Base-by-base conservation (phyloP, 2,113 vertebrate genomes). In the Melospiza georgiana region DNA sequence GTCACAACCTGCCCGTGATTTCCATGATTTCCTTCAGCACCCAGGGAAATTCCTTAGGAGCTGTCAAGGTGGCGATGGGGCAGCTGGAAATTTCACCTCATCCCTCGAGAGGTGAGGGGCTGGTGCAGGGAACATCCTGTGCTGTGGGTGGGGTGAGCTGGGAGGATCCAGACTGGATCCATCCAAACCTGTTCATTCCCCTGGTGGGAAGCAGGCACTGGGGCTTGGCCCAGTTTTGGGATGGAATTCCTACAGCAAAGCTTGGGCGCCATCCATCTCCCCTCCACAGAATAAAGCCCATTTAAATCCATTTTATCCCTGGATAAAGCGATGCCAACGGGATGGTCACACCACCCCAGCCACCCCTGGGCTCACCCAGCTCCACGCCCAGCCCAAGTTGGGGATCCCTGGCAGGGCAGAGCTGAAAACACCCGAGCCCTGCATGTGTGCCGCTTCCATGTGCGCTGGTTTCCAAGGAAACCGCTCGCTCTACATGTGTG, bases 381-480 rank as follows among this genome's bases (percentile, higher is more conserved):
- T 33, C 76, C 80, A 0, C 10, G 35, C 67, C 49, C n/a, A 43
- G 10, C 85, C 55, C 33, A 2, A 43, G 13, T 15, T 1, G 1
- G 61, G 51, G 4, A 17, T 3, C 66, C 83, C 71, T 0, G 9
- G 69, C 19, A n/a, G 85, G 82, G 28, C 83, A 71, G 48, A 82
- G 52, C 84, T 57, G 5, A 91, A 86, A 94, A 57, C 1, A 19
- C 92, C 44, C 16, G 95, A 92, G 43, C 44, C 0, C 90, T 20
- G 92, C 97, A 83, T 94, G 92, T 91, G 96, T 97, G 94, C 94
- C 1, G 54, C 80, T 94, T 92, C 95, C 95, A 94, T 97, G 93
- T 95, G 94, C 27, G 17, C 88, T 13, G 85, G 97, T 97, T 97
- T 95, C 97, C 97, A 96, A 92, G 97, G 97, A 95, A 97, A 97